Base-by-base conservation (phyloP, 2,888 invertebrate genomes). In the Nomada flava region DNA sequence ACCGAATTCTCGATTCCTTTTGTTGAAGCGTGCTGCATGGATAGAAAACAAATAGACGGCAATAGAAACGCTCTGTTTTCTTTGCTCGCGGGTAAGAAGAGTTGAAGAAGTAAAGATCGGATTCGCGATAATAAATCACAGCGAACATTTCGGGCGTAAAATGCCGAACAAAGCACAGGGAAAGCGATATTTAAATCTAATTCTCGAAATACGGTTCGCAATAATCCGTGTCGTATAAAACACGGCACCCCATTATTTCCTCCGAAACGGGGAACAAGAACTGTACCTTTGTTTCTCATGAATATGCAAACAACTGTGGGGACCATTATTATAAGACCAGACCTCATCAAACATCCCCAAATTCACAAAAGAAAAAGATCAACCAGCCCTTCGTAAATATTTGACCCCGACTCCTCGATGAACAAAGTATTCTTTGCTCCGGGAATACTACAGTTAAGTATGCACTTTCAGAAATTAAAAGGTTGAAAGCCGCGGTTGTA, bases 41-140 rank as follows among this genome's bases (percentile, higher is more conserved):
- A 50, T 1, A 15, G 69, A 5, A 47, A 69, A 57, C 57, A 62
- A 81, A 65, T 60, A 74, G 55, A 67, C 29, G 50, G 55, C 60
- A 44, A 70, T 65, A 20, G 74, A 81, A 79, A 62, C 65, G 70
- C 42, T 65, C 42, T 11, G 29, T 73, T 44, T n/a, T 26, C 52
- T 64, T 81, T 64, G 20, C 64, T 50, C 26, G 23, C 7, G 55
- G 23, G 36, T 44, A 26, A 55, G 42, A 36, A 44, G 10, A 55
- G 42, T 0, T 18, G 29, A n/a, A 18, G 0, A 44, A 26, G 15
- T 23, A 50, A 57, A 76, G 65, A 9, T 23, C 10, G 36, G 11
- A 59, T 23, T 20, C 20, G 18, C 57, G 44, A 47, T 23, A 10
- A 26, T 55, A 52, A 73, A 73, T 78, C 72, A 52, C 57, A 0